Conservation (phyloP, 2,797 vertebrate species). For the Megaceryle alcyon region DNA sequence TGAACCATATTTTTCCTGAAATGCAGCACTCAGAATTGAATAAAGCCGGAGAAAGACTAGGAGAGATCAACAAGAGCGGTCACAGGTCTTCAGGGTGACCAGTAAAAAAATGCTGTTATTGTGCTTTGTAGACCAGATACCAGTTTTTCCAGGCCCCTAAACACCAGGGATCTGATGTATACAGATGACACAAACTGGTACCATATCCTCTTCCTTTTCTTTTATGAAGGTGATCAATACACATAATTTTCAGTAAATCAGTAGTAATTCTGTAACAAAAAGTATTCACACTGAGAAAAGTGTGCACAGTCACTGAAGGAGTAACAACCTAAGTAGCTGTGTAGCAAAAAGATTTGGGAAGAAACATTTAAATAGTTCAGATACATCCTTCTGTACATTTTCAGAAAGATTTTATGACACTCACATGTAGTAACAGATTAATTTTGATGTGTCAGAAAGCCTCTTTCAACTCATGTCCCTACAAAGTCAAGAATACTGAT, state of each 20-base stretch:
- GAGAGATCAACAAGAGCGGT: background rate
- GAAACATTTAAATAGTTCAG: background rate
- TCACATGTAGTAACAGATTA: background rate
- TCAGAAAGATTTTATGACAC: background rate
- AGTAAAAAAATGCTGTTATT: background rate
- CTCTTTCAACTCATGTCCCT: background rate
- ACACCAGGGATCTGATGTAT: background rate
- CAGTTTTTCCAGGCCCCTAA: background rate
- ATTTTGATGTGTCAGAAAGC: background rate
- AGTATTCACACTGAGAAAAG: background rate
- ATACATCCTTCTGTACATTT: background rate
- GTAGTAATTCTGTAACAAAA: background rate
- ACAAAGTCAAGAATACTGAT: background rate
- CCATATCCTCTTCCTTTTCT: background rate
- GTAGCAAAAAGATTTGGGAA: background rate
- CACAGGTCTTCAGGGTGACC: background rate
- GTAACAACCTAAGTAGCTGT: background rate
- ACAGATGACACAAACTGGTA: background rate
- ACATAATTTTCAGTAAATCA: background rate
- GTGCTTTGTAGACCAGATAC: background rate
- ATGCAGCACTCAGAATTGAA: background rate
- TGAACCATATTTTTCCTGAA: background rate
- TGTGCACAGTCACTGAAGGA: background rate
- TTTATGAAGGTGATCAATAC: background rate
- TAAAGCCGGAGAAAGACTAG: background rate